Evolutionary conservation across 2,797 vertebrate genomes (phyloP), one percentile per base, ranked within the genome.

Genomic region (Neostethus bicornis): DNA sequence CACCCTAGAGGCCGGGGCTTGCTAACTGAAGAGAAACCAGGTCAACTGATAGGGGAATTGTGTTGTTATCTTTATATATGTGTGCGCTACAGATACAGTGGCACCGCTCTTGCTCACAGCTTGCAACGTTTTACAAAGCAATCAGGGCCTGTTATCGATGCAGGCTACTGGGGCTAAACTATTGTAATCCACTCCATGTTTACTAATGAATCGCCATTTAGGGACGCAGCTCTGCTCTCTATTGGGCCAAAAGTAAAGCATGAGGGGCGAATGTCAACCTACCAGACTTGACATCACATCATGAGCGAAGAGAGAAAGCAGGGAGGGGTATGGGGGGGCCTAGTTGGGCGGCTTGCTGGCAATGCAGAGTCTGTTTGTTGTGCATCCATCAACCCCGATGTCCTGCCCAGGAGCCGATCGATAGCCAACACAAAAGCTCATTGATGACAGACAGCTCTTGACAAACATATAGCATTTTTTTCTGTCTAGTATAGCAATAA

Each of bases 401-500:
- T 86, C 82, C 84, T 80, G 82, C 69, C 75, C 67, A 51, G 80
- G 76, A 73, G 81, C 71, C 82, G 80, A 87, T 90, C 87, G 82
- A 90, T 90, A 72, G 78, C 78, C 85, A 85, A 86, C 89, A 90
- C 89, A 89, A 90, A 90, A 88, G 85, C 85, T 81, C 81, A 83
- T 87, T 87, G 87, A 88, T 87, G 89, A 90, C 86, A 65, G 87
- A 88, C 89, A 87, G 89, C 85, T 87, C 87, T 86, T 77, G 85
- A 86, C 89, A 89, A 90, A 90, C 89, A 90, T 85, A 86, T 81
- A 75, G 86, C 85, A 83, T 86, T 83, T 87, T n/a, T 90, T 90
- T 89, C 89, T 87, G 89, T 89, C 82, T 79, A 90, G 86, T 82
- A 61, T 69, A 89, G 89, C 89, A 89, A 88, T 90, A 89, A 90